Evolutionary conservation across 1,140 invertebrate species (phyloP), one percentile per base, ranked within the genome.

Genomic region (Araneus ventricosus): DNA sequence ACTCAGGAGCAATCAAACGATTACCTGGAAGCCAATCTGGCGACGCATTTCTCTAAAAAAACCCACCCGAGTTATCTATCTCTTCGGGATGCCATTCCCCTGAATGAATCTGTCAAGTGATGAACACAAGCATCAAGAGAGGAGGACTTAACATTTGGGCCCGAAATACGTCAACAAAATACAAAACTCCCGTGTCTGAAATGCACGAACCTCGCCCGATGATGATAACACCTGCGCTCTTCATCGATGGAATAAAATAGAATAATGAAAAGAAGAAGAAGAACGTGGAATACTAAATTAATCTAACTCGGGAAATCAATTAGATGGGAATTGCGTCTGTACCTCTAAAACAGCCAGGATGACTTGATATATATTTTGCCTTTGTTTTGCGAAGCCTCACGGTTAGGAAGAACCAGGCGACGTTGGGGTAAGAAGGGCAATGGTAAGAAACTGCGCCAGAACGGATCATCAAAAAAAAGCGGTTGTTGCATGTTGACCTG

Each of bases 401-500:
- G 52, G 22, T 61, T 30, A 30, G 61, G 39, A 6, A 52, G n/a
- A 67, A 27, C 63, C 63, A 67, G 70, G 30, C 37, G 70, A 30
- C 84, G 30, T 39, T 6, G 27, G 24, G 27, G 39, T 27, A 20
- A 86, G 52, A 61, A 14, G 3, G 45, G 41, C 41, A 52, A 8
- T 52, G 45, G 10, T 14, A 52, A 52, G 61, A 85, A 57, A 57
- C 14, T 37, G 14, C 24, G 20, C 39, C 34, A 41, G 41, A 88
- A 88, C 86, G 4, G 37, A 70, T 10, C 37, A 88, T 67, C 61
- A 88, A 88, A 88, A 88, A 82, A 63, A 45, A 67, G 52, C 30
- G 52, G 84, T 86, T 86, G 84, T 61, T 90, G 67, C 75, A 90
- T 61, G 90, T 85, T 85, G 90, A 91, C 90, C 90, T 91, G 90